Conservation (phyloP, 2,888 invertebrate species). For the Zaprionus lineosus region DNA sequence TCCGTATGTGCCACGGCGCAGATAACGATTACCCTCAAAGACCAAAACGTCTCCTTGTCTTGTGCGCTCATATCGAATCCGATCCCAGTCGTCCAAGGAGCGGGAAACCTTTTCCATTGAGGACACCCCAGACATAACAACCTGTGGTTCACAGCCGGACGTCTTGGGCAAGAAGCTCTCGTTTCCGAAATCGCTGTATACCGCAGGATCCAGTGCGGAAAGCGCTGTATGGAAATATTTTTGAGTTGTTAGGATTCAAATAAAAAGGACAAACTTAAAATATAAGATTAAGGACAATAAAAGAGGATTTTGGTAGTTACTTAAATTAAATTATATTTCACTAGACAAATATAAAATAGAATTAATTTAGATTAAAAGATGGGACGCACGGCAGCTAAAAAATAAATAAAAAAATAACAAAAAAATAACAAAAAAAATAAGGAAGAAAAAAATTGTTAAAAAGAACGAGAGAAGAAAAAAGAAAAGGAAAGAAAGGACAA, state of each 20-base stretch:
- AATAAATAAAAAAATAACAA: neutral
- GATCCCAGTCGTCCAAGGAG: constrained; percentile 66
- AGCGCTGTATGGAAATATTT: constrained; percentile 36
- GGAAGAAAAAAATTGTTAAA: no score
- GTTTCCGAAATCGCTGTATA: constrained; percentile 52
- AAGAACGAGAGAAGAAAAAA: no score
- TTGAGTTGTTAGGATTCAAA: neutral
- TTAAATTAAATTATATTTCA: neutral
- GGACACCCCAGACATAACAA: constrained; percentile 26
- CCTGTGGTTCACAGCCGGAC: constrained; percentile 3
- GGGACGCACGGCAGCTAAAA: constrained; percentile 1
- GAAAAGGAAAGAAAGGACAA: no score
- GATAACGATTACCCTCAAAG: constrained; percentile 72
- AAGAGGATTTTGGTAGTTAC: no score
- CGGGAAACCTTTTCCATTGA: constrained; percentile 8
- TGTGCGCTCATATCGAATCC: constrained; percentile 51
- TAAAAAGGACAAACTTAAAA: no score
- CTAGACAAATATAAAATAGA: no score
- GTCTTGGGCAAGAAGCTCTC: constrained; percentile 57
- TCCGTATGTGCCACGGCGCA: constrained; percentile 69
- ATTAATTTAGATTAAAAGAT: no score
- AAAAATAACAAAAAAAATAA: constrained; percentile 11
- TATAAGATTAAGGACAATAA: neutral
- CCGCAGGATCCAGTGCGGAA: constrained; percentile 25
- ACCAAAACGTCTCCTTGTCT: constrained; percentile 45